Evolutionary conservation across 1,140 invertebrate species (phyloP), one percentile per base, ranked within the genome.

Genomic region (Papilio machaon): DNA sequence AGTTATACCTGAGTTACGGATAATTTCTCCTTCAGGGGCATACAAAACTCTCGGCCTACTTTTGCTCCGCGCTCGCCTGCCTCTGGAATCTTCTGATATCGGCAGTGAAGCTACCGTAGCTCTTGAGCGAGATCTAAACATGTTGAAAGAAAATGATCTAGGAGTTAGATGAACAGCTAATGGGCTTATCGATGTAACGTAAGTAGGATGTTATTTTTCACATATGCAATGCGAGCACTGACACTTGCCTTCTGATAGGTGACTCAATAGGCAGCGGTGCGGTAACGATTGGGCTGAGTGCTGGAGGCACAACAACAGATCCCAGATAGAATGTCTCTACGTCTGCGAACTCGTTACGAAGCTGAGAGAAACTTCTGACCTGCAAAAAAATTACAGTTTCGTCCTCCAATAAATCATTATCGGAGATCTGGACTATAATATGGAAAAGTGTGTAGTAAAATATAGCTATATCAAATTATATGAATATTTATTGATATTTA

Each of bases 291-390:
- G 93, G 92, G 78, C 89, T 93, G 9, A 94, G 83, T 0, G 92
- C 91, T 9, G 93, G 90, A 2, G 85, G 89, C 8, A 91, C 95
- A 43, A 95, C 93, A 0, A 96, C 96, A 15, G 96, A 95, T 15
- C 97, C 97, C 86, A 98, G 94, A 90, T 98, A 98, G 93, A 99
- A 99, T 13, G 98, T 98, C 89, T 98, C 98, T 54, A 98, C 97
- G 85, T 98, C 97, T 1, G 97, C 97, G 88, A 98, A 98, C 88
- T 99, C 98, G 88, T 98, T 98, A 60, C 98, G 96, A 52, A 99
- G 92, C 85, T 99, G 98, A 0, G 98, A 98, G 91, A 98, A 99
- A 92, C 98, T 99, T 82, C 98, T 95, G 3, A 99, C 97, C 97
- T 98, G 86, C 58, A 77, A 15, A 67, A 67, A 35, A 35, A n/a